Evolutionary conservation across 1,140 invertebrate genomes (phyloP), one percentile per base, ranked within the genome.

Genomic region (Marisa cornuarietis): DNA sequence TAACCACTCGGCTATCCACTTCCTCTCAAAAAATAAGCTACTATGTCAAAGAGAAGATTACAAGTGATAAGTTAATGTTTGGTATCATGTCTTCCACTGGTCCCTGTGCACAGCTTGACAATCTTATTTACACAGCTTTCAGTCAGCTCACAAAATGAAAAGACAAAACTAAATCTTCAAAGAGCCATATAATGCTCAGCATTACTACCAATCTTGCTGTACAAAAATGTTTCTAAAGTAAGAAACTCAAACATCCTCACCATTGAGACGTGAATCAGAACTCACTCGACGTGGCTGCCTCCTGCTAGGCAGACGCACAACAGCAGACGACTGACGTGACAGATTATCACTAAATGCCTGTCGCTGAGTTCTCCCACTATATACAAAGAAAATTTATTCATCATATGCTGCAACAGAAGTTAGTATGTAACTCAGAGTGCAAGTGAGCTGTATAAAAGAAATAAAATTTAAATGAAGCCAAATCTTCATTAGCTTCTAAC

Each of bases 291-390:
- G 92, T 84, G 95, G 94, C 87, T 95, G 95, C 82, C 96, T 93
- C 83, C 96, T 93, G 81, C 96, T 98, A 13, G 96, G 96, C n/a
- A 95, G 95, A 83, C 97, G 93, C 66, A 95, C 95, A 88, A 99
- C 98, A 65, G 94, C 92, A 61, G 96, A 96, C 72, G 95, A 95
- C 24, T 95, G 92, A 94, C 92, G 72, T 92, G 89, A 73, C 93
- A 91, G 79, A 92, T 92, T 88, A 92, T 92, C 89, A 91, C 92
- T 85, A 26, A 92, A 91, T 52, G 93, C 92, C 87, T 94, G 92
- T 89, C 94, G 93, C 85, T 94, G 94, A 81, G 94, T 93, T 69
- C 94, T 91, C 83, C 94, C 95, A 90, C 93, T 94, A 86, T 20
- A 90, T 90, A 88, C 81, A 88, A 84, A 83, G 79, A 65, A 65